Percentiles rank a stretch among this genome's conserved stretches.
Conservation (phyloP, 53 echinoderm and acorn worm genomes). For the Holothuria leucospilota region DNA sequence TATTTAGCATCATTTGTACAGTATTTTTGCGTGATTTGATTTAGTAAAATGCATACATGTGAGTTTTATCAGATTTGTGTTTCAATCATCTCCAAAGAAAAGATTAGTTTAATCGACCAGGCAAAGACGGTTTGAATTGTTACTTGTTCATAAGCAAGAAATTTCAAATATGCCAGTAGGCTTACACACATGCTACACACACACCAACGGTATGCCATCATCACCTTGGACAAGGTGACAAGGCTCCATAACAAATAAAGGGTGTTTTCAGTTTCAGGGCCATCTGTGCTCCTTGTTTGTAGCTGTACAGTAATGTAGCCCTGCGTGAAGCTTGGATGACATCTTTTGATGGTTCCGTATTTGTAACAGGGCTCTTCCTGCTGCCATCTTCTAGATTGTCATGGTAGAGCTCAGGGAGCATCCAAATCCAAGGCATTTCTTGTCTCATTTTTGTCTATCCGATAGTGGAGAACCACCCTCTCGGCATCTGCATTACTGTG, state of each 20-base stretch:
- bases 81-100: no score
- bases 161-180: no score
- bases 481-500: slow-evolving; percentile 28
- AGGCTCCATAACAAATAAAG: neutral
- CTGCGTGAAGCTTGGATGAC: no score
- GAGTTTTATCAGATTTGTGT: no score
- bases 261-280: neutral
- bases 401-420: slow-evolving; percentile 10
- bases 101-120: no score
- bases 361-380: slow-evolving; percentile 21
- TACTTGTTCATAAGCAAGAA: no score
- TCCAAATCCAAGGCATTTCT: slow-evolving; percentile 14
- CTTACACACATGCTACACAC: no score
- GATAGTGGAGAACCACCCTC: slow-evolving; percentile 18
- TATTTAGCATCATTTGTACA: no score
- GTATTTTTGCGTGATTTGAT: no score
- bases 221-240: slow-evolving; percentile 1
- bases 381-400: slow-evolving; percentile 17
- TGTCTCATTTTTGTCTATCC: slow-evolving; percentile 1
- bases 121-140: no score
- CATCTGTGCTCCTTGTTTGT: neutral
- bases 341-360: neutral
- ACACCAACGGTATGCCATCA: no score
- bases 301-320: neutral
- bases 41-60: no score